These are phyloP conservation scores for Platycnemis pennipes DNA, from an alignment of 2,888 invertebrate genomes.

Conservation along the genomic window DNA sequence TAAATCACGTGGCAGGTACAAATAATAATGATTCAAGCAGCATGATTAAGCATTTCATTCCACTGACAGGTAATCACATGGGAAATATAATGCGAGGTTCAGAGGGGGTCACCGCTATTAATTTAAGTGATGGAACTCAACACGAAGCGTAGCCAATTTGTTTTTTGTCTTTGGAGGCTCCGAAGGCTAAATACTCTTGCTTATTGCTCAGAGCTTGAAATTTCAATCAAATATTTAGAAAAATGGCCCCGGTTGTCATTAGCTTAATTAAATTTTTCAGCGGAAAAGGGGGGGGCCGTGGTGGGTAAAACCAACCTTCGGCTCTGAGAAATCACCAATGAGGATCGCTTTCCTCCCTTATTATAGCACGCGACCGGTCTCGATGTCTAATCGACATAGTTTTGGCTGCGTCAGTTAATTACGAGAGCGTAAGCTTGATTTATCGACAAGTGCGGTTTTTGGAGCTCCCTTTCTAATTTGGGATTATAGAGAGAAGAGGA, in stretches of 20 bases:
- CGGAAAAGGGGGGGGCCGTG: not conserved
- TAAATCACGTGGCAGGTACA: not conserved
- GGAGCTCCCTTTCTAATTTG: not conserved
- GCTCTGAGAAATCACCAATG: not conserved
- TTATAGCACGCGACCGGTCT: not conserved
- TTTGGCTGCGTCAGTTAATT: conserved; percentile 18
- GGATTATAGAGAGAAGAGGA: not conserved
- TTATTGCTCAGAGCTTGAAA: not conserved
- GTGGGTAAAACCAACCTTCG: not conserved
- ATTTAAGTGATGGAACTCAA: conserved; percentile 18
- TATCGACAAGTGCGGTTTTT: not conserved
- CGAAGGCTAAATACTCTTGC: not conserved
- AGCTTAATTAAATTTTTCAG: conserved; percentile 19
- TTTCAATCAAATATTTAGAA: conserved; percentile 8
- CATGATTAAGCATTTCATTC: conserved; percentile 4
- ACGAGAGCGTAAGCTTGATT: conserved; percentile 10
- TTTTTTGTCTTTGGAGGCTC: not conserved
- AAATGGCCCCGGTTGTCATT: conserved; percentile 20
- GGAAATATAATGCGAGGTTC: conserved; percentile 23
- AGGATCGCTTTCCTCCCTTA: not conserved
- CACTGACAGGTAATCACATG: not conserved
- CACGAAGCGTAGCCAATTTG: not conserved
- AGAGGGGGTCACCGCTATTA: not conserved
- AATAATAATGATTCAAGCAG: not conserved
- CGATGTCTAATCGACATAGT: conserved; percentile 1